phyloP scores from a whole-genome alignment of 2,888 invertebrate genomes.

The Morinoia aosen region DNA sequence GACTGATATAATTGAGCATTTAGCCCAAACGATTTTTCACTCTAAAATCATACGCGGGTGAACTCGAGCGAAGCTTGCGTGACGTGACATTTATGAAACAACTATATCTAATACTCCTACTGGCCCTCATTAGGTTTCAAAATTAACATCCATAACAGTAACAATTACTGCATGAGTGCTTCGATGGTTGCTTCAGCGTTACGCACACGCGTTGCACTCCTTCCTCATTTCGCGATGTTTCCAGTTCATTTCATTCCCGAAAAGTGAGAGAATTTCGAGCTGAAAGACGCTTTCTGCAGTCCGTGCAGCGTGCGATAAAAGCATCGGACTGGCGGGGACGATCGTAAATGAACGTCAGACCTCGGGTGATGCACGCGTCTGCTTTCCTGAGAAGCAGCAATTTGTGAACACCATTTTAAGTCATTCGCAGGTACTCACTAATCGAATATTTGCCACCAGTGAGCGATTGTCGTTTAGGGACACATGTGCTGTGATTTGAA shows the following conservation, averaged over 20 bases:
- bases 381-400: neutral
- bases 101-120: neutral
- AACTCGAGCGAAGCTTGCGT: neutral
- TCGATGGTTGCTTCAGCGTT: neutral
- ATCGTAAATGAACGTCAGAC: neutral
- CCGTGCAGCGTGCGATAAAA: neutral
- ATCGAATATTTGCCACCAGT: neutral
- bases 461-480: neutral
- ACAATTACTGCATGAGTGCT: neutral
- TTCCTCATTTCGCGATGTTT: conserved; percentile 8
- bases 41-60: neutral
- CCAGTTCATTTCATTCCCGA: neutral
- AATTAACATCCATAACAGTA: neutral
- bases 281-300: neutral
- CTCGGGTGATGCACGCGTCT: neutral
- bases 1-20: neutral
- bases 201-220: neutral
- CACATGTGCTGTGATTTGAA: neutral
- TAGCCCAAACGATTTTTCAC: neutral
- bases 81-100: neutral
- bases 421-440: neutral
- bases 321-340: neutral
- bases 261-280: conserved; percentile 13
- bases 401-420: neutral
- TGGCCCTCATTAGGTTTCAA: neutral